These are phyloP conservation scores for Gouania willdenowi DNA, from an alignment of 2,797 vertebrate genomes.

Conservation along the genomic window DNA sequence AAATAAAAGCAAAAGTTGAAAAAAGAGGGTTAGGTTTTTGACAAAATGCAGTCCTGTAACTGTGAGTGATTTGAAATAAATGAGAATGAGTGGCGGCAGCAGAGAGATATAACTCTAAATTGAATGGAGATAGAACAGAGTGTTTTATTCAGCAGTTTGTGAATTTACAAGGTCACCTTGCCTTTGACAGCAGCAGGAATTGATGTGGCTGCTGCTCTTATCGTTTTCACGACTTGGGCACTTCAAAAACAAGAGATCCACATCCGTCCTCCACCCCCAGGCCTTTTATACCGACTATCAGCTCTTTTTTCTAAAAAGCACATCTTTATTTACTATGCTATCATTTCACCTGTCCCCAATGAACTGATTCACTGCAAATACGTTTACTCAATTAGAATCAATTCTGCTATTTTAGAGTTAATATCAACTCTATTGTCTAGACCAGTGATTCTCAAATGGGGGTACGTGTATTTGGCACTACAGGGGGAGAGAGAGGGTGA, in stretches of 20 bases:
- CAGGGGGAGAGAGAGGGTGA: too few relatives aligned
- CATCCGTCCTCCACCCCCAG: constrained; percentile 1
- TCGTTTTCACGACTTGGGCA: constrained; percentile 12
- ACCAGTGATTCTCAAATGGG: too few relatives aligned
- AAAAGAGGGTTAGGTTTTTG: background rate
- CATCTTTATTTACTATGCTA: constrained; percentile 14
- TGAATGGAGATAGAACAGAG: constrained; percentile 33
- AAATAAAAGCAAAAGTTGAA: background rate
- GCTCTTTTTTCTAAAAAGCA: too few relatives aligned
- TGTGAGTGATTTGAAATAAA: constrained; percentile 28
- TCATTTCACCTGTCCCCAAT: constrained; percentile 1
- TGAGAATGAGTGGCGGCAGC: constrained; percentile 27
- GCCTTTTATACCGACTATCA: too few relatives aligned
- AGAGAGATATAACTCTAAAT: constrained; percentile 39
- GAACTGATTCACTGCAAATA: too few relatives aligned
- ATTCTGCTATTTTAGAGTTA: too few relatives aligned
- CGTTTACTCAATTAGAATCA: too few relatives aligned
- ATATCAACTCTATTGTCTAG: too few relatives aligned
- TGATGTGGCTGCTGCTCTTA: constrained; percentile 13
- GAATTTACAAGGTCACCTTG: constrained; percentile 50
- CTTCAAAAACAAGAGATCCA: constrained; percentile 20
- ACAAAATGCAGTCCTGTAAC: constrained; percentile 3
- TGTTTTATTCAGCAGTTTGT: constrained; percentile 34
- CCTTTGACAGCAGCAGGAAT: constrained; percentile 30
- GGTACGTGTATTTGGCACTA: too few relatives aligned